Percentiles rank a stretch among this genome's conserved stretches.
These are phyloP conservation scores for Arvicanthis niloticus DNA, from an alignment of 2,113 vertebrate genomes.

Conservation along the genomic window DNA sequence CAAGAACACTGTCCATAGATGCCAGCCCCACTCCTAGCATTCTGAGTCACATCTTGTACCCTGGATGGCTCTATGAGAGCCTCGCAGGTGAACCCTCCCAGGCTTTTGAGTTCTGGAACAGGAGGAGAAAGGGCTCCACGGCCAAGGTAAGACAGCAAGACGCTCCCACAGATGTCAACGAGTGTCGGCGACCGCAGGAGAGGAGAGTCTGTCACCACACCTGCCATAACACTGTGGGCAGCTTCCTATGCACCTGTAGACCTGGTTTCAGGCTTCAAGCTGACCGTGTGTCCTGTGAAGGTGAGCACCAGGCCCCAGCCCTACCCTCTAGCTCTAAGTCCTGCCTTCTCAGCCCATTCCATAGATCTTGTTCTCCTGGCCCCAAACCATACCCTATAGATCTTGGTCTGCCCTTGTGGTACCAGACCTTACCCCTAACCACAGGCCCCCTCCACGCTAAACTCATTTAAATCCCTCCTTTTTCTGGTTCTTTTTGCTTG, in stretches of 20 bases:
- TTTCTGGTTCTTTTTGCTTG: not conserved
- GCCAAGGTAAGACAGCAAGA: not conserved
- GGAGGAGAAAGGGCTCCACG: not conserved
- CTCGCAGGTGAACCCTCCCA: not conserved
- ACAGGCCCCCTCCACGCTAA: not conserved
- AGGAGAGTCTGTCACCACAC: slow-evolving; percentile 86
- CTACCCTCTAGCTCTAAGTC: not conserved
- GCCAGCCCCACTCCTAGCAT: not conserved
- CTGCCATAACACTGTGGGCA: slow-evolving; percentile 89
- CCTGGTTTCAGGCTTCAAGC: slow-evolving; percentile 85
- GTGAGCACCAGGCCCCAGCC: slow-evolving; percentile 68
- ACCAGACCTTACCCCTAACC: not conserved
- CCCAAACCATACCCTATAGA: not conserved
- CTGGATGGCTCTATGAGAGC: not conserved
- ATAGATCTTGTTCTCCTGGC: fast-evolving
- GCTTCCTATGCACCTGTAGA: slow-evolving; percentile 88
- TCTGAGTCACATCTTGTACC: not conserved
- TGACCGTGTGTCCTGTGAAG: slow-evolving; percentile 87
- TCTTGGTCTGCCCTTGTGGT: not conserved
- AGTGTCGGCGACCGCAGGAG: slow-evolving; percentile 83
- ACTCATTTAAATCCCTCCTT: not conserved
- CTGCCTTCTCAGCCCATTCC: not conserved
- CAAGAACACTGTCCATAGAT: not conserved
- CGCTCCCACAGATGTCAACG: slow-evolving; percentile 86
- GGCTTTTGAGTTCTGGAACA: not conserved